These are phyloP conservation scores for Ardeotis arabs DNA, from an alignment of 2,113 vertebrate genomes.

Conservation along the genomic window DNA sequence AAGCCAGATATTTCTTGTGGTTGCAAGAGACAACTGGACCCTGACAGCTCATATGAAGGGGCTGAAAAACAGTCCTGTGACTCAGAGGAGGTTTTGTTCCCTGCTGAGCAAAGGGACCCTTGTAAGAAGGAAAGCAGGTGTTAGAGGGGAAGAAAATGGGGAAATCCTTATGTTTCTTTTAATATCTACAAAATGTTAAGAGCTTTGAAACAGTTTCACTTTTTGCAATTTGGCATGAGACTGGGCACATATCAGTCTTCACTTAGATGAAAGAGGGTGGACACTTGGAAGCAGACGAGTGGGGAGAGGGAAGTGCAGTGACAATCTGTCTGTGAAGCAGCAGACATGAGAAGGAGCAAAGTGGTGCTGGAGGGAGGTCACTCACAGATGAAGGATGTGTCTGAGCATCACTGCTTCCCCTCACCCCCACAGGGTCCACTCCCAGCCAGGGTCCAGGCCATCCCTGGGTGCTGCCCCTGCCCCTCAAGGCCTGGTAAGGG, in stretches of 20 bases:
- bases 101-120: neutral
- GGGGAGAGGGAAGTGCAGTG: neutral
- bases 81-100: neutral
- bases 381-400: rapidly evolving
- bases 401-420: neutral
- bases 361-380: neutral
- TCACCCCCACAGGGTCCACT: rapidly evolving
- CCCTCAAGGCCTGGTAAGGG: rapidly evolving
- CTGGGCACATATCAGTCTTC: neutral
- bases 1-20: neutral
- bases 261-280: neutral
- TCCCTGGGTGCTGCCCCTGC: neutral
- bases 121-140: conserved; percentile 10
- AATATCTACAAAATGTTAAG: neutral
- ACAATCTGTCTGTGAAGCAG: neutral
- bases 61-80: neutral
- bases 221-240: neutral
- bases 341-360: neutral
- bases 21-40: neutral
- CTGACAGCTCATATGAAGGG: neutral
- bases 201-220: neutral
- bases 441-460: neutral
- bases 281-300: neutral
- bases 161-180: conserved; percentile 11
- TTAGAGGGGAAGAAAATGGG: conserved; percentile 3